Evolutionary conservation across 2,888 invertebrate species (phyloP), one percentile per base, ranked within the genome.

Genomic region (Latrodectus hesperus): DNA sequence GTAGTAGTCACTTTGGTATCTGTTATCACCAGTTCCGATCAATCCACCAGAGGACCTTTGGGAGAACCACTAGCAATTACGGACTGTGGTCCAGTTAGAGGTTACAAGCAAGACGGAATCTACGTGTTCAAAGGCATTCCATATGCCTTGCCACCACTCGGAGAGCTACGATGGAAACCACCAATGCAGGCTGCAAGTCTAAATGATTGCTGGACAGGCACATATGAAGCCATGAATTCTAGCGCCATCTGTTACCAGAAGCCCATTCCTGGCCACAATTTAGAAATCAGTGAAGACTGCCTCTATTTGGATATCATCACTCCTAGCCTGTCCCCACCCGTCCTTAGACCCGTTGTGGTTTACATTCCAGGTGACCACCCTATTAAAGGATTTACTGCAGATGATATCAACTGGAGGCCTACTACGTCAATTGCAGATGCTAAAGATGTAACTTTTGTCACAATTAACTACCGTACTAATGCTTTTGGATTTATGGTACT

Each of bases 401-500:
- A 78, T 55, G 90, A 90, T 60, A 76, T 90, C 8, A 84, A 91
- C 8, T 93, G 94, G 90, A 94, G 95, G 90, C 96, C 97, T 0
- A 96, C 96, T 0, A 94, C 96, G 0, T 93, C 95, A 64, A 94
- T 96, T 89, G 95, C 97, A 0, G 94, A 95, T 75, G 94, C 95
- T 3, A 95, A 95, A 88, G 96, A 96, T 91, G 95, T 96, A 0
- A 95, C 98, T 11, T 96, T 96, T 91, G 97, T 98, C 2, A 94
- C 96, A 88, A 96, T 97, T 4, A 97, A 97, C 91, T 97, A 97
- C 92, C 94, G 97, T 90, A 93, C 95, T 68, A 93, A 93, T 16
- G 92, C 93, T 0, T 93, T 94, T 88, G 98, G 98, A 5, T 98
- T 97, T 92, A 93, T 98, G 77, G 95, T 97, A 0, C 90, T 92